phyloP scores from a whole-genome alignment of 2,888 invertebrate genomes.

The Panopea generosa region DNA sequence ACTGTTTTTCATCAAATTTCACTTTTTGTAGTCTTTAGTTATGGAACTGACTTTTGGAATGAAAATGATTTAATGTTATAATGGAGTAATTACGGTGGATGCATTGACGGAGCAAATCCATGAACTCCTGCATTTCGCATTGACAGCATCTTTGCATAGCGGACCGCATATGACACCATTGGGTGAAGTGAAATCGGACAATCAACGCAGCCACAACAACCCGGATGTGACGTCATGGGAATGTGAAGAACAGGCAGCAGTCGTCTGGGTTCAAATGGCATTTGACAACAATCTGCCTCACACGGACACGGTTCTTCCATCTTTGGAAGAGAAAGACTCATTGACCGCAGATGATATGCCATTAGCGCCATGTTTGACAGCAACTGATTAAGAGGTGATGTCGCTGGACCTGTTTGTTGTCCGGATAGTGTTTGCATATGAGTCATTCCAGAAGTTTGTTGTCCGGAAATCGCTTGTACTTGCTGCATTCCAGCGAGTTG shows the following conservation, averaged over 20 bases:
- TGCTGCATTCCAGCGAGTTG: neutral
- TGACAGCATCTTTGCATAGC: constrained; percentile 16
- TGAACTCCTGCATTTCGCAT: neutral
- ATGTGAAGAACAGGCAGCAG: constrained; percentile 49
- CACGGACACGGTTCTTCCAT: constrained; percentile 63
- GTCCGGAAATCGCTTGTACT: neutral
- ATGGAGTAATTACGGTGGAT: no score
- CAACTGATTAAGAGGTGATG: constrained; percentile 14
- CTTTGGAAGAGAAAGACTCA: constrained; percentile 3
- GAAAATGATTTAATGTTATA: no score
- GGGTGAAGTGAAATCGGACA: constrained; percentile 51
- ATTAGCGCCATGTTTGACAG: constrained; percentile 35
- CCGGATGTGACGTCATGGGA: constrained; percentile 48
- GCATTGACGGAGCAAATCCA: no score
- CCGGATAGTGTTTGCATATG: neutral
- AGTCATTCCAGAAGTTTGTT: neutral
- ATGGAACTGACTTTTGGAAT: no score
- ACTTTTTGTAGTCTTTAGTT: no score
- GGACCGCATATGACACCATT: constrained; percentile 35
- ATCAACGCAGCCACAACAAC: constrained; percentile 60
- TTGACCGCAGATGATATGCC: constrained; percentile 29
- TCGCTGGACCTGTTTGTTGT: neutral
- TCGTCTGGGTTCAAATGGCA: constrained; percentile 48
- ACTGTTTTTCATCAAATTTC: no score
- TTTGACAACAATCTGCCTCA: constrained; percentile 52